These are phyloP conservation scores for Hydropotes inermis DNA, from an alignment of 2,113 vertebrate species.

Conservation along the genomic window DNA sequence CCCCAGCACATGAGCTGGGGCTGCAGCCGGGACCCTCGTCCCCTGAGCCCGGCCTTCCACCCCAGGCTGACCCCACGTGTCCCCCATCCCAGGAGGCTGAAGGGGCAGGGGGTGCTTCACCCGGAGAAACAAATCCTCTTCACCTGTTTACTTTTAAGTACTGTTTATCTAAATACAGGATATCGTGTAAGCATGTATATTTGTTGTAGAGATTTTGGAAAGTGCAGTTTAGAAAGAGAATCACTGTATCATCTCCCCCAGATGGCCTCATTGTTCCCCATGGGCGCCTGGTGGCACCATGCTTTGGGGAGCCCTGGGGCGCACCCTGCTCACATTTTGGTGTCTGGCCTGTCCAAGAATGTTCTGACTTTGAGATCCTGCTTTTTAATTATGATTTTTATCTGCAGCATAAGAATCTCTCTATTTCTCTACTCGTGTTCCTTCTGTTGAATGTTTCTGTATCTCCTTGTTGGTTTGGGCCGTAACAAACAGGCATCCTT, in stretches of 20 bases:
- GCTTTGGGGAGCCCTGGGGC: accelerated
- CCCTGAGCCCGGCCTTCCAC: background rate
- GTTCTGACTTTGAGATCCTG: background rate
- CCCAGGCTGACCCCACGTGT: background rate
- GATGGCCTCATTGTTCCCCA: background rate
- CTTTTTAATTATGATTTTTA: background rate
- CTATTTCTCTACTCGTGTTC: background rate
- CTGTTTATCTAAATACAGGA: background rate
- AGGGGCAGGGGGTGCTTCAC: background rate
- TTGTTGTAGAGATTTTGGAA: background rate
- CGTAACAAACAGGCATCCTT: background rate
- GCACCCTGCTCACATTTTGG: background rate
- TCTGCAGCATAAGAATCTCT: background rate
- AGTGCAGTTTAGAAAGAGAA: background rate
- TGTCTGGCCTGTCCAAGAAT: background rate
- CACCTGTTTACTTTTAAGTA: background rate
- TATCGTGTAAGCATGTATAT: background rate
- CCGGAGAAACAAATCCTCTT: background rate
- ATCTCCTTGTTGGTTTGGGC: background rate
- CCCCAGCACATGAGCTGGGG: background rate
- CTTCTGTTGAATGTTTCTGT: background rate
- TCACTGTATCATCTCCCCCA: background rate
- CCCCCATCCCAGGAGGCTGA: background rate
- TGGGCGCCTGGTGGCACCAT: accelerated
- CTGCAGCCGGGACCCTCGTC: background rate